A percentile compares a stretch with the other conserved stretches of the same genome.
Conservation (phyloP, 23 tunicate genomes). For the Ascidia mentula region DNA sequence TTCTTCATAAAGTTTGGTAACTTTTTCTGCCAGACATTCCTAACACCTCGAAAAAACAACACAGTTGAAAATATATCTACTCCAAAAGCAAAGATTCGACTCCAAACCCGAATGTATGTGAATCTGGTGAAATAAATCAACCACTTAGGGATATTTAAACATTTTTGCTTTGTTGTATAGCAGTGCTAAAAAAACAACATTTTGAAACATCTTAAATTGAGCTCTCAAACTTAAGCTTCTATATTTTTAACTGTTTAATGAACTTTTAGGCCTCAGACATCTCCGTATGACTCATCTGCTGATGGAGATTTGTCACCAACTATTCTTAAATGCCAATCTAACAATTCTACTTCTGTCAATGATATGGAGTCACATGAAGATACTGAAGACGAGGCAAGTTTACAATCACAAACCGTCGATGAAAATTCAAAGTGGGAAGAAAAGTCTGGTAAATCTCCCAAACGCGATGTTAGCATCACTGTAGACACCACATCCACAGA, state of each 20-base stretch:
- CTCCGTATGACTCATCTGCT: constrained; percentile 29
- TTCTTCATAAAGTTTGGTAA: not conserved
- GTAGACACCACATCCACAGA: constrained; percentile 19
- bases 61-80: constrained; percentile 6
- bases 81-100: constrained; percentile 55
- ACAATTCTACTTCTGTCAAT: not conserved
- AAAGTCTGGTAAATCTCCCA: no score
- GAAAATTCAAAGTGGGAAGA: not conserved
- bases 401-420: not conserved
- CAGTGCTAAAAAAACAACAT: no score
- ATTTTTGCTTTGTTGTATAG: no score
- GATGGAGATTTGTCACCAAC: constrained; percentile 45
- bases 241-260: no score
- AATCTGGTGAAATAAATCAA: no score
- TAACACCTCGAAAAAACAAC: constrained; percentile 38
- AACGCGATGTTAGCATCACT: constrained; percentile 10
- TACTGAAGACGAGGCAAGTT: not conserved
- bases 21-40: constrained; percentile 50
- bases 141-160: no score
- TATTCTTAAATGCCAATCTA: not conserved
- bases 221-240: no score
- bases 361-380: not conserved
- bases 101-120: constrained; percentile 32
- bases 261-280: constrained; percentile 11
- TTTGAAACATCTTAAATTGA: no score